Base-by-base conservation (phyloP, 2,888 invertebrate genomes). In the Agrypnus murinus region DNA sequence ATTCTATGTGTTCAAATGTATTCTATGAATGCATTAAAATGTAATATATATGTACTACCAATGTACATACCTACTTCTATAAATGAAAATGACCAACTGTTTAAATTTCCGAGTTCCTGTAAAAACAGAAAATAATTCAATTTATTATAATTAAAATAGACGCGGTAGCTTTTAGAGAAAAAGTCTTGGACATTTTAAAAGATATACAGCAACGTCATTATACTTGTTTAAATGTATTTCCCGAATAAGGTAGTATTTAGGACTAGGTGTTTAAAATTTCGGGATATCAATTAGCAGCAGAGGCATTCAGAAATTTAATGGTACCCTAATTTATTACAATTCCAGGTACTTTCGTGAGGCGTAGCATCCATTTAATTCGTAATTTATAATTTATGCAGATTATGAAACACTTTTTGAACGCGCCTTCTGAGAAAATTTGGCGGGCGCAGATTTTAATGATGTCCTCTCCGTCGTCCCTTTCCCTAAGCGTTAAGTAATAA, bases 361-460 rank as follows among this genome's bases (percentile, higher is more conserved):
- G 50, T 43, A 50, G 50, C 65, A 59, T 58, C 69, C 65, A 66
- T 70, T 70, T 66, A 62, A 58, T 69, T 69, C 59, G 43, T 59
- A 71, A 67, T 62, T 67, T 63, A 57, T 71, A 63, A 71, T 71
- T 71, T 67, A 71, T 71, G 67, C 36, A 71, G 66, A 71, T 71
- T 71, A 55, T 71, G 62, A 71, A 67, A 71, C 53, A 67, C 59
- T 63, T 72, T 25, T 67, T 50, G 40, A 48, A 46, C 19, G 40
- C 50, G 31, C 50, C 40, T 67, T 50, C 45, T 50, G 58, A 43
- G 62, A 57, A 46, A 69, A 55, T 67, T 66, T 36, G 32, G 43
- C 40, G 17, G 67, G 65, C 65, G 45, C 17, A 59, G 66, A 65
- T 72, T 72, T 72, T 68, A 72, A 68, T 64, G 71, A 65, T 60